A percentile compares a stretch with the other conserved stretches of the same genome.
These are phyloP conservation scores for Oxyteleia sp. DNA, from an alignment of 2,888 invertebrate genomes.

Conservation along the genomic window DNA sequence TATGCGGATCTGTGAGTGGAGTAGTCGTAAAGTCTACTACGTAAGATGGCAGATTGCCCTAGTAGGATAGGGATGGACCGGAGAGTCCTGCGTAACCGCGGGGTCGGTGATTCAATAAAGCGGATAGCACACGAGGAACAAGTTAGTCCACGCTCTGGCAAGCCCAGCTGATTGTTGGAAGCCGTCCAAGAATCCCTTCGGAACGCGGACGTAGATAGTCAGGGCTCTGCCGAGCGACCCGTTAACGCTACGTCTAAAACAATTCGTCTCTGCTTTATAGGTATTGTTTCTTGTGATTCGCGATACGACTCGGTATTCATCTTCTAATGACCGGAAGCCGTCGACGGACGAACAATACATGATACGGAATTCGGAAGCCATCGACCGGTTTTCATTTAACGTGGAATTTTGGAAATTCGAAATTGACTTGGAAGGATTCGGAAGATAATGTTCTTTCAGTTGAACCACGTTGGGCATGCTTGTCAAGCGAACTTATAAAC, in stretches of 20 bases:
- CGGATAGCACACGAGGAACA: constrained; percentile 79
- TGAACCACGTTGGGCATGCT: too few relatives aligned
- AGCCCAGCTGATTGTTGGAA: constrained; percentile 80
- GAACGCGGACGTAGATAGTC: constrained; percentile 25
- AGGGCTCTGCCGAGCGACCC: constrained; percentile 10
- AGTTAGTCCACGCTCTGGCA: constrained; percentile 73
- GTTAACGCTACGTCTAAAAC: constrained; percentile 49
- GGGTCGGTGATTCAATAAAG: constrained; percentile 82
- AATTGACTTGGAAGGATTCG: neutral
- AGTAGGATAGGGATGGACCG: constrained; percentile 75
- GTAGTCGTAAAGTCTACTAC: constrained; percentile 60
- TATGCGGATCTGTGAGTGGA: constrained; percentile 52
- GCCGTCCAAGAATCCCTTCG: constrained; percentile 74
- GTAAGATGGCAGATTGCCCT: constrained; percentile 81
- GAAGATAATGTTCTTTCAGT: too few relatives aligned
- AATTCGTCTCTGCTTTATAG: constrained; percentile 41
- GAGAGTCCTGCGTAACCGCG: constrained; percentile 72
- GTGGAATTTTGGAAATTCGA: neutral
- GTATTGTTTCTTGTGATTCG: constrained; percentile 44
- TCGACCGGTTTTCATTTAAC: neutral
- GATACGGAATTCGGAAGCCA: neutral
- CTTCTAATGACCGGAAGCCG: constrained; percentile 40
- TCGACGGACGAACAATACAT: constrained; percentile 23
- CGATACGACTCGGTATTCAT: constrained; percentile 30
- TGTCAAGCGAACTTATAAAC: too few relatives aligned